Evolutionary conservation across 2,888 invertebrate species (phyloP).

Genomic region (Apotomis turbidana): DNA sequence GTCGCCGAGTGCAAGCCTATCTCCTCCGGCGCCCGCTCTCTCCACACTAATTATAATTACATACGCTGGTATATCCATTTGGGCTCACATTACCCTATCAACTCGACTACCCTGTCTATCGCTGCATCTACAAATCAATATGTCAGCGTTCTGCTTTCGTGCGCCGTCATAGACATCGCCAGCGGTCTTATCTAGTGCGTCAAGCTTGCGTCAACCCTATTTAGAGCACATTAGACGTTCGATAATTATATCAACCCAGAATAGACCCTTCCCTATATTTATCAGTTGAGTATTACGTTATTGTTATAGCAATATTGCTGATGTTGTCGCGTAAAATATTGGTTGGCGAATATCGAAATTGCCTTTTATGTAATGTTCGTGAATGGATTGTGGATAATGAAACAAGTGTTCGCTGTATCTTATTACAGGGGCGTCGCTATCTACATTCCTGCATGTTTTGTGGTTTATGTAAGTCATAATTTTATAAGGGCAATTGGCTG

Average conservation of each 20-base stretch:
- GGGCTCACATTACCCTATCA: slow-evolving; percentile 52
- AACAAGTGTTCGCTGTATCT: slow-evolving; percentile 64
- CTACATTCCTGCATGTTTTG: slow-evolving; percentile 58
- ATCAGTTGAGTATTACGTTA: slow-evolving; percentile 20
- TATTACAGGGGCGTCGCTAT: slow-evolving; percentile 68
- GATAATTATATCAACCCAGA: slow-evolving; percentile 30
- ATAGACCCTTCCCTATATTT: slow-evolving; percentile 28
- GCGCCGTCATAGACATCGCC: slow-evolving; percentile 66
- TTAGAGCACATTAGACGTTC: slow-evolving; percentile 53
- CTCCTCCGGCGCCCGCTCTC: slow-evolving; percentile 66
- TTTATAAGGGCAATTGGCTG: slow-evolving; percentile 26
- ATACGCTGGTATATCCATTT: slow-evolving; percentile 48
- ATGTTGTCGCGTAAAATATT: slow-evolving; percentile 34
- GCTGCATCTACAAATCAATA: slow-evolving; percentile 62
- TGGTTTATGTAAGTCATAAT: slow-evolving; percentile 43
- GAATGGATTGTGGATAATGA: slow-evolving; percentile 61
- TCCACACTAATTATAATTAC: slow-evolving; percentile 59
- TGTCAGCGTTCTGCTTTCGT: slow-evolving; percentile 62
- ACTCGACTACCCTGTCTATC: slow-evolving; percentile 19
- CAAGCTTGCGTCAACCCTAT: slow-evolving; percentile 60
- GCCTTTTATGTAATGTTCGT: slow-evolving; percentile 45
- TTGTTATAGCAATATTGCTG: slow-evolving; percentile 24
- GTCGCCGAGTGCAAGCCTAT: slow-evolving; percentile 76
- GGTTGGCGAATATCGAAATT: slow-evolving; percentile 33
- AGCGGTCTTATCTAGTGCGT: slow-evolving; percentile 67